A percentile compares a stretch with the other conserved stretches of the same genome.
phyloP scores from a whole-genome alignment of 2,113 vertebrate genomes.

The Rhinogobius similis region DNA sequence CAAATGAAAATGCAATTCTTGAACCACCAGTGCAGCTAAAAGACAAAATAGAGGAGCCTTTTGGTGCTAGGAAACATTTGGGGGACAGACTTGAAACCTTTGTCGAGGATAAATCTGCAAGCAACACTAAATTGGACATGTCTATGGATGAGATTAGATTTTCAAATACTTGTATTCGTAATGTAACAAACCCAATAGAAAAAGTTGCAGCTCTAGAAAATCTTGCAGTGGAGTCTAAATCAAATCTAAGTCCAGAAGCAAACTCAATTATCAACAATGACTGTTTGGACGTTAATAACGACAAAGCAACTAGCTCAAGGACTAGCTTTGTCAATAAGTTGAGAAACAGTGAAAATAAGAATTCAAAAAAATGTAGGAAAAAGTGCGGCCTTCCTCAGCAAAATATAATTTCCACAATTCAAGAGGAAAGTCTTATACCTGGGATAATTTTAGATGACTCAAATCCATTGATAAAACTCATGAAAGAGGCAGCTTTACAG shows the following conservation, averaged over 20 bases:
- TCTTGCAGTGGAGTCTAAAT: slow-evolving; percentile 28
- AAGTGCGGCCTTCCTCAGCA: slow-evolving; percentile 21
- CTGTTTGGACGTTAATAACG: slow-evolving; percentile 23
- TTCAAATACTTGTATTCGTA: slow-evolving; percentile 15
- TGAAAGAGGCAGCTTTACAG: slow-evolving; percentile 38
- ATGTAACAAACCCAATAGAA: neutral
- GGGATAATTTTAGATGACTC: slow-evolving; percentile 16
- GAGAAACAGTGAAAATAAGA: neutral
- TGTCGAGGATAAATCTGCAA: slow-evolving; percentile 16
- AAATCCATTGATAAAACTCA: slow-evolving; percentile 21
- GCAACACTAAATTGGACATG: neutral
- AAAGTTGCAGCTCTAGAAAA: neutral
- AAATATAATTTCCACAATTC: slow-evolving; percentile 17
- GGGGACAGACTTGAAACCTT: slow-evolving; percentile 16
- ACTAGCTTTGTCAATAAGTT: neutral
- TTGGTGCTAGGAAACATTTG: neutral
- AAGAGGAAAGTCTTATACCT: neutral
- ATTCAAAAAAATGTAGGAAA: neutral
- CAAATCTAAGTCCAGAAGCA: neutral
- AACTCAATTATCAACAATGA: neutral
- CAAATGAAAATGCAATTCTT: neutral
- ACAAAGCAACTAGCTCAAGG: slow-evolving; percentile 1
- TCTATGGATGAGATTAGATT: slow-evolving; percentile 16
- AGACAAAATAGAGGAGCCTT: slow-evolving; percentile 31
- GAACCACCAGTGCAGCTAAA: slow-evolving; percentile 38